Evolutionary conservation across 2,888 invertebrate genomes (phyloP).

Genomic region (Nymphalis c-album): DNA sequence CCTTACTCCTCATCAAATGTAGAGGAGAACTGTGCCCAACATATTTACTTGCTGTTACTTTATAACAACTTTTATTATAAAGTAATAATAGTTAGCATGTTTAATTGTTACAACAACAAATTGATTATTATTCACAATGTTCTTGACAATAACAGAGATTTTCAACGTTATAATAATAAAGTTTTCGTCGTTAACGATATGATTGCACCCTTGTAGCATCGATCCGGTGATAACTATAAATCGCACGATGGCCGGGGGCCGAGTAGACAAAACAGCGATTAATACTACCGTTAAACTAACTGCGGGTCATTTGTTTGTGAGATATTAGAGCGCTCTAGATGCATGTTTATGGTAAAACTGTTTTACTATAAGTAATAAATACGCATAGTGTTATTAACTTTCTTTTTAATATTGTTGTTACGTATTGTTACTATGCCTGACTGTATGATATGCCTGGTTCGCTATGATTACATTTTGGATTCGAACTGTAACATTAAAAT

Average conservation of each 20-base stretch:
- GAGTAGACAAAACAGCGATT: constrained; percentile 72
- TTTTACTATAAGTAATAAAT: neutral
- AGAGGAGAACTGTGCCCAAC: too few relatives aligned
- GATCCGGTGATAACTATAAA: constrained; percentile 44
- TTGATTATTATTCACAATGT: neutral
- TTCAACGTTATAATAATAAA: neutral
- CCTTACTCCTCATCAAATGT: too few relatives aligned
- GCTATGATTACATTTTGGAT: too few relatives aligned
- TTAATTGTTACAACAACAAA: too few relatives aligned
- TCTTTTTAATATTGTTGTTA: neutral
- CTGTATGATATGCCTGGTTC: too few relatives aligned
- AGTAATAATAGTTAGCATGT: too few relatives aligned
- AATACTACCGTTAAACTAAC: constrained; percentile 70
- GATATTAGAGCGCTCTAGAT: constrained; percentile 51
- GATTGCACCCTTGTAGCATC: constrained; percentile 19
- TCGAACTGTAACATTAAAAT: too few relatives aligned
- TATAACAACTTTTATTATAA: neutral
- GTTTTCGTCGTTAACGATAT: constrained; percentile 4
- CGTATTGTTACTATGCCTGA: too few relatives aligned
- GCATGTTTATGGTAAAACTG: constrained; percentile 6
- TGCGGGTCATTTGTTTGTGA: constrained; percentile 50
- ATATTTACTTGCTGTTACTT: neutral
- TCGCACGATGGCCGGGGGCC: constrained; percentile 47
- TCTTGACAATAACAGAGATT: neutral
- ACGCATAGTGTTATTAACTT: neutral